Conservation (phyloP, 1,140 invertebrate species). For the Brachionus calyciflorus region DNA sequence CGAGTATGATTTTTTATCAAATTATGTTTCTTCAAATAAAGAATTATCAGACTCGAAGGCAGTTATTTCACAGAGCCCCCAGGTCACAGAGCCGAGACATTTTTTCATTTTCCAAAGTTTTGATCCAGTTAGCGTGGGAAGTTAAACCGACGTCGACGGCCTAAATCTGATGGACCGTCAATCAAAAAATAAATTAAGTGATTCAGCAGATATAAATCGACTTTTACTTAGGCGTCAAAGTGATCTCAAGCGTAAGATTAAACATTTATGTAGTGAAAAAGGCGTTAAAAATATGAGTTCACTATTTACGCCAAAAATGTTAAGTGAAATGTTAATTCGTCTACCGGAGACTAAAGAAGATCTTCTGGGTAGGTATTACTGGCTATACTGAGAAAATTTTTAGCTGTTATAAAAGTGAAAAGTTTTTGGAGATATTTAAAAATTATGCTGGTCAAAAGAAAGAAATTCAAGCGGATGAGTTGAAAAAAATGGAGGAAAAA, state of each 20-base stretch:
- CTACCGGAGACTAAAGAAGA: constrained; percentile 72
- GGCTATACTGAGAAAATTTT: constrained; percentile 83
- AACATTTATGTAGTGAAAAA: constrained; percentile 54
- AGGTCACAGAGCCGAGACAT: no score
- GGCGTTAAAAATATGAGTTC: constrained; percentile 58
- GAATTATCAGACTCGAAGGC: no score
- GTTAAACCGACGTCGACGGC: constrained; percentile 65
- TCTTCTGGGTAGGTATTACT: constrained; percentile 77
- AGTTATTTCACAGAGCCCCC: no score
- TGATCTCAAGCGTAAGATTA: not conserved
- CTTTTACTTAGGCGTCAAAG: not conserved
- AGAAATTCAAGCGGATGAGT: constrained; percentile 27
- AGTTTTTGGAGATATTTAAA: constrained; percentile 27
- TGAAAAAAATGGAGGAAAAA: constrained; percentile 25
- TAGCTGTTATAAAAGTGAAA: constrained; percentile 75
- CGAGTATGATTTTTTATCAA: no score
- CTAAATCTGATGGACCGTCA: not conserved
- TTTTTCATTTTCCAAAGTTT: no score
- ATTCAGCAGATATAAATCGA: constrained; percentile 3
- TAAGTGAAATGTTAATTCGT: constrained; percentile 73
- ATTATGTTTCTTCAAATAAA: no score
- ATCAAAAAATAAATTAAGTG: constrained; percentile 47
- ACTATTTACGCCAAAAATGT: constrained; percentile 66
- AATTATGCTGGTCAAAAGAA: not conserved
- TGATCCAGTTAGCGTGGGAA: no score